Percentiles rank a stretch among this genome's conserved stretches.
phyloP scores from a whole-genome alignment of 2,888 invertebrate genomes.

The Agrypnus murinus region DNA sequence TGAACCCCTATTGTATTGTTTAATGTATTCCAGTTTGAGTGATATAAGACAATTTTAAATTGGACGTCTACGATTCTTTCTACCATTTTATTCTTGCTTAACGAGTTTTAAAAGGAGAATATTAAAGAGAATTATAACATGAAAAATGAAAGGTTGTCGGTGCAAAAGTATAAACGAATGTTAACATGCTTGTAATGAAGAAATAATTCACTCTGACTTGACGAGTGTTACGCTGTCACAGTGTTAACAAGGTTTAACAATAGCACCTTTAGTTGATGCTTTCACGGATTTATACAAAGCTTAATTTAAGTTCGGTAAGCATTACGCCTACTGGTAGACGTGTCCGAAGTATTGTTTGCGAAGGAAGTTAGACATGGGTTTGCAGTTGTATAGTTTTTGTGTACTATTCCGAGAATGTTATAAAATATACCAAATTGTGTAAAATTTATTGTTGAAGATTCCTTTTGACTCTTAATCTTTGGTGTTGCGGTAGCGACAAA shows the following conservation, averaged over 20 bases:
- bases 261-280: conserved; percentile 12
- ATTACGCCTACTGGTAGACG: conserved; percentile 42
- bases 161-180: too few relatives aligned
- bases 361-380: conserved; percentile 35
- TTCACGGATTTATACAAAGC: conserved; percentile 28
- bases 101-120: too few relatives aligned
- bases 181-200: conserved; percentile 23
- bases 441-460: too few relatives aligned
- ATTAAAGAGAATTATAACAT: too few relatives aligned
- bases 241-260: conserved; percentile 36
- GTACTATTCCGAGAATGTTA: too few relatives aligned
- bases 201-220: conserved; percentile 35
- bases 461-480: too few relatives aligned
- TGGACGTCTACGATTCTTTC: conserved; percentile 1
- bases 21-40: conserved; percentile 14
- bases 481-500: too few relatives aligned
- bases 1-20: conserved; percentile 22
- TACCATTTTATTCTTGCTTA: too few relatives aligned
- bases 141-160: too few relatives aligned
- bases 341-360: conserved; percentile 33
- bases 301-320: conserved; percentile 34
- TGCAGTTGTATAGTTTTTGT: too few relatives aligned
- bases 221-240: conserved; percentile 4
- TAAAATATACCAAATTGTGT: too few relatives aligned
- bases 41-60: conserved; percentile 16